Conservation (phyloP, 2,888 invertebrate genomes). For the Leptura quadrifasciata region DNA sequence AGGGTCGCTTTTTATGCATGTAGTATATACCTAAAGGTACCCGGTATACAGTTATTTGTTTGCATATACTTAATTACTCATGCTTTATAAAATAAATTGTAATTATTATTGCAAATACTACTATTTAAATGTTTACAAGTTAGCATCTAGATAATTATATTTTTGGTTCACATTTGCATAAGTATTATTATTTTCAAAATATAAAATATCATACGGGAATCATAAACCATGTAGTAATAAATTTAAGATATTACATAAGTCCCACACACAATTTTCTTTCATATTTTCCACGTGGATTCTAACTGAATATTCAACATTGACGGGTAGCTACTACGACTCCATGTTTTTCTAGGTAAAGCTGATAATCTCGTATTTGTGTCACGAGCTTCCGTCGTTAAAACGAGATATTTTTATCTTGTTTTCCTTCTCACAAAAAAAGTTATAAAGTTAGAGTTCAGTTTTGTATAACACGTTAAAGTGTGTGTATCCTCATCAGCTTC, state of each 20-base stretch:
- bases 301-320: constrained; percentile 3
- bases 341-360: constrained; percentile 7
- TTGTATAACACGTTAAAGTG: constrained; percentile 19
- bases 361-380: constrained; percentile 7
- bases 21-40: no score
- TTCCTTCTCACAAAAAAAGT: constrained; percentile 10
- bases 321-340: not conserved
- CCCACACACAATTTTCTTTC: not conserved
- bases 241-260: not conserved
- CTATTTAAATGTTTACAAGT: no score
- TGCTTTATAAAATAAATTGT: no score
- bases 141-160: no score
- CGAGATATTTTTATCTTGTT: constrained; percentile 31
- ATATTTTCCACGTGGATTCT: not conserved
- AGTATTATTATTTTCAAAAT: no score
- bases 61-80: no score
- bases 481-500: constrained; percentile 15
- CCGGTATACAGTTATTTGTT: no score
- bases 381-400: constrained; percentile 21
- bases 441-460: constrained; percentile 30
- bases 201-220: no score
- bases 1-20: no score
- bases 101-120: no score
- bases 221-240: not conserved
- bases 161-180: no score